Percentiles rank a stretch among this genome's conserved stretches.
Evolutionary conservation across 1,140 invertebrate genomes (phyloP).

Genomic region (Papilio machaon): DNA sequence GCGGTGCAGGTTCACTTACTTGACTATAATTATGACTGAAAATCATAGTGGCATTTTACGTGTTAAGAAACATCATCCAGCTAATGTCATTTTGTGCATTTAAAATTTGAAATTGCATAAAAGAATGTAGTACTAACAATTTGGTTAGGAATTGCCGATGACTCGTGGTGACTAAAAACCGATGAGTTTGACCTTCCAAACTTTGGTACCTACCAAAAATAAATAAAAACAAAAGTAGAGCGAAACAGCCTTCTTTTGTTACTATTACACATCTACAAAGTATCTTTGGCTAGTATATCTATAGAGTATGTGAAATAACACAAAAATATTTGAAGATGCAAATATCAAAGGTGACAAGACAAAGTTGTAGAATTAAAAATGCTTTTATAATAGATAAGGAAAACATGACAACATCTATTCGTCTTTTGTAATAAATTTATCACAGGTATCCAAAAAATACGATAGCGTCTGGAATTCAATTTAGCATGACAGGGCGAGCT

Average conservation of each 20-base stretch:
- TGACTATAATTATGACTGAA: background rate
- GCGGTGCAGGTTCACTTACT: background rate
- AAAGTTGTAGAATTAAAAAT: background rate
- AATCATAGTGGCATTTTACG: background rate
- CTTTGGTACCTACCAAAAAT: too few species aligned
- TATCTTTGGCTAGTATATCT: too few species aligned
- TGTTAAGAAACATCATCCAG: background rate
- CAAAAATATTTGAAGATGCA: background rate
- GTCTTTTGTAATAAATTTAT: background rate
- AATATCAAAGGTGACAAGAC: background rate
- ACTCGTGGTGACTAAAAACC: background rate
- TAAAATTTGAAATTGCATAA: background rate
- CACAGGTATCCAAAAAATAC: background rate
- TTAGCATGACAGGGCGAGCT: background rate
- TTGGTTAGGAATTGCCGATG: background rate
- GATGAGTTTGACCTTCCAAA: background rate
- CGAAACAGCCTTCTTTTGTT: too few species aligned
- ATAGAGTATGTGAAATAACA: too few species aligned
- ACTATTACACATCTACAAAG: too few species aligned
- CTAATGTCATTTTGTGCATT: background rate
- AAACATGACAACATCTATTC: background rate
- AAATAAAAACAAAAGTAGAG: too few species aligned
- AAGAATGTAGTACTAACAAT: background rate
- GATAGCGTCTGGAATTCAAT: constrained; percentile 3
- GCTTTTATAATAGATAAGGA: background rate